Conservation (phyloP, 2,888 invertebrate species). For the Dusona sp. region DNA sequence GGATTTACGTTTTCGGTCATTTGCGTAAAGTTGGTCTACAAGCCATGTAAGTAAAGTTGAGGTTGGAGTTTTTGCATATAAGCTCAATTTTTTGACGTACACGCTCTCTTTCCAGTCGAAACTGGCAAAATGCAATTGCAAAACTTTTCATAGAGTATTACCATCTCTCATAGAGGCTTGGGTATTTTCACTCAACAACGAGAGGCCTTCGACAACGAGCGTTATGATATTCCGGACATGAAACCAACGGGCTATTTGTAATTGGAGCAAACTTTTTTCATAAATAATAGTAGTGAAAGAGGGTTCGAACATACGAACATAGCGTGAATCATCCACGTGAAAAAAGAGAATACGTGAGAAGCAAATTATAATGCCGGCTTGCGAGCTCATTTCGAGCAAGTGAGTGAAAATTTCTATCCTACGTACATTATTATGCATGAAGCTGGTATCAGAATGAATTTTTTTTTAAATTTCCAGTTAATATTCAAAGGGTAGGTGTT, state of each 20-base stretch:
- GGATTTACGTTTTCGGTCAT: neutral
- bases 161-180: constrained; percentile 6
- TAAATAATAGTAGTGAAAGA: constrained; percentile 65
- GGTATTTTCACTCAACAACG: neutral
- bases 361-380: constrained; percentile 47
- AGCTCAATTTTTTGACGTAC: constrained; percentile 22
- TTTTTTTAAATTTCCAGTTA: constrained; percentile 3
- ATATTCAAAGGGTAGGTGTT: constrained; percentile 9
- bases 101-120: neutral
- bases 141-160: constrained; percentile 30
- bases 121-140: constrained; percentile 26
- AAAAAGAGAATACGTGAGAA: constrained; percentile 27
- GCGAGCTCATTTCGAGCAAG: constrained; percentile 21
- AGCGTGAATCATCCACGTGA: neutral
- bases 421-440: constrained; percentile 16
- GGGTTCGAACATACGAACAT: constrained; percentile 21
- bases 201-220: constrained; percentile 11
- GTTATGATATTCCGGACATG: constrained; percentile 30
- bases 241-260: constrained; percentile 62
- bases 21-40: neutral
- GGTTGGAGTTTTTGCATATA: neutral
- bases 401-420: constrained; percentile 6
- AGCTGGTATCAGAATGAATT: constrained; percentile 8
- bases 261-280: constrained; percentile 77
- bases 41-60: neutral